A percentile compares a stretch with the other conserved stretches of the same genome.
Evolutionary conservation across 2,888 invertebrate genomes (phyloP).

Genomic region (Pantelozetes paolii): DNA sequence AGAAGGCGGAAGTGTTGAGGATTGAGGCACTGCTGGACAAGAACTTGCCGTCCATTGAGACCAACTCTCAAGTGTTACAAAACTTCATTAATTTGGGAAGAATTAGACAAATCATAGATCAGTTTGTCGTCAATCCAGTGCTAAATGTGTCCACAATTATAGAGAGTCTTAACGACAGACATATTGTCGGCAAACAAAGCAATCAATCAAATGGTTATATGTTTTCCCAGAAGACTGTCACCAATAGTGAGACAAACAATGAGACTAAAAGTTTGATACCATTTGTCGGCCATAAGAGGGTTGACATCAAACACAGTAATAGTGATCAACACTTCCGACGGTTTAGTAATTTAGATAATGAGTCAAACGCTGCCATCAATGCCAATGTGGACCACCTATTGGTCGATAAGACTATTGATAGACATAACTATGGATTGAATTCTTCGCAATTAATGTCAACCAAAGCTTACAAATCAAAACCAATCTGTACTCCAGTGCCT

Average conservation of each 20-base stretch:
- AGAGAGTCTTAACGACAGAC: background rate
- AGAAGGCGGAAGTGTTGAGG: constrained; percentile 45
- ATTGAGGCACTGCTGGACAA: constrained; percentile 47
- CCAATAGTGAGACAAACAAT: constrained; percentile 6
- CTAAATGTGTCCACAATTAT: background rate
- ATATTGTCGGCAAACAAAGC: background rate
- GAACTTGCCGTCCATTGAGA: constrained; percentile 45
- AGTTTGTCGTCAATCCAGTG: background rate
- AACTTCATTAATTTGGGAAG: constrained; percentile 44
- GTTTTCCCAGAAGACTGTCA: background rate
- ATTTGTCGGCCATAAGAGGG: background rate
- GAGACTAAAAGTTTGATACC: background rate
- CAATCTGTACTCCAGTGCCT: constrained; percentile 8
- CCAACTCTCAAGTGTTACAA: constrained; percentile 44
- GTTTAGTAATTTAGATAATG: background rate
- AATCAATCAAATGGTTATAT: background rate
- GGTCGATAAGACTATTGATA: background rate
- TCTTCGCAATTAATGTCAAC: background rate
- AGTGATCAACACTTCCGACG: background rate
- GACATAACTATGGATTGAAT: background rate
- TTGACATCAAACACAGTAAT: background rate
- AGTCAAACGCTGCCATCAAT: background rate
- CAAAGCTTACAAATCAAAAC: background rate
- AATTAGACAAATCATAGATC: constrained; percentile 44
- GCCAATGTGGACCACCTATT: background rate